These are phyloP conservation scores for Ciconia stormi DNA, from an alignment of 2,113 vertebrate species.

Conservation along the genomic window DNA sequence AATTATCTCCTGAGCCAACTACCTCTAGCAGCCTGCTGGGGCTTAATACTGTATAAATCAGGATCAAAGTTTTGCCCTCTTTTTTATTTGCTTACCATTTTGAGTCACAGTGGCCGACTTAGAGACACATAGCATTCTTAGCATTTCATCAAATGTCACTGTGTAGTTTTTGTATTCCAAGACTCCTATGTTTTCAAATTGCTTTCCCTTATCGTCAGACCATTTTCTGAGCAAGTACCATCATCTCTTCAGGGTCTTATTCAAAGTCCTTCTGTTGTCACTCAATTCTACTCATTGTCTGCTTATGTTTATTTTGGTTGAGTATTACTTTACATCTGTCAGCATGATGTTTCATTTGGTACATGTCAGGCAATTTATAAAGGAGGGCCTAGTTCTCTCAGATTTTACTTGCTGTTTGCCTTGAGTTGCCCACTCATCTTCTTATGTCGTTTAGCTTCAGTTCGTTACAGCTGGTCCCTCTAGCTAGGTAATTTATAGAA, in stretches of 20 bases:
- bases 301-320: constrained; percentile 10
- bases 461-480: background rate
- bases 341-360: constrained; percentile 38
- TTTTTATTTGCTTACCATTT: background rate
- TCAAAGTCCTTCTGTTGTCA: background rate
- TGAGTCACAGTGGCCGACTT: background rate
- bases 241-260: constrained; percentile 21
- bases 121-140: background rate
- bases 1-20: background rate
- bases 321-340: constrained; percentile 30
- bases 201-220: background rate
- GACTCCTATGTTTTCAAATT: background rate
- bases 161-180: background rate
- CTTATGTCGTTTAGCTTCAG: constrained; percentile 2
- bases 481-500: constrained; percentile 41
- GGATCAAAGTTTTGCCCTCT: background rate
- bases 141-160: background rate
- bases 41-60: background rate
- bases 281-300: background rate
- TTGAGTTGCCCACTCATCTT: constrained; percentile 34
- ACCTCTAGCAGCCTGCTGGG: background rate
- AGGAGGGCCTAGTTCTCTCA: background rate
- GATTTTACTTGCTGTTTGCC: constrained; percentile 21
- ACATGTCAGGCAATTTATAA: constrained; percentile 46
- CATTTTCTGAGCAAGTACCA: background rate